Percentiles rank a stretch among this genome's conserved stretches.
phyloP scores from a whole-genome alignment of 2,888 invertebrate species.

The Cabera pusaria region DNA sequence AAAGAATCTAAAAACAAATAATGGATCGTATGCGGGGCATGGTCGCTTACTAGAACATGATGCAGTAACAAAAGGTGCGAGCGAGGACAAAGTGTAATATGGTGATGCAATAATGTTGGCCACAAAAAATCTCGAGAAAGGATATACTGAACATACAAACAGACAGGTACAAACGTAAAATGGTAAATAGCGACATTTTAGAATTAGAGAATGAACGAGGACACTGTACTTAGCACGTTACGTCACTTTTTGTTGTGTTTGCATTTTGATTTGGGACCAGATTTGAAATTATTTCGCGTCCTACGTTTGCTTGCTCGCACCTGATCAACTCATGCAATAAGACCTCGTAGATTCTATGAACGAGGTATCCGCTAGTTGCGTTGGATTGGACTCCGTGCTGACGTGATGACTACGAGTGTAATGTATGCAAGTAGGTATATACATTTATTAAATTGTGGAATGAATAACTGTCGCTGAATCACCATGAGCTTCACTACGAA shows the following conservation, averaged over 20 bases:
- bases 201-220: slow-evolving; percentile 26
- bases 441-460: too few relatives aligned
- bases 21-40: too few relatives aligned
- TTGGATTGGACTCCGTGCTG: too few relatives aligned
- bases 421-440: too few relatives aligned
- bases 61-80: slow-evolving; percentile 25
- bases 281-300: slow-evolving; percentile 24
- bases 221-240: slow-evolving; percentile 31
- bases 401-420: too few relatives aligned
- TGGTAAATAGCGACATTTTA: slow-evolving; percentile 26
- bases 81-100: slow-evolving; percentile 26
- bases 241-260: slow-evolving; percentile 20
- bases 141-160: slow-evolving; percentile 16
- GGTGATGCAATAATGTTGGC: slow-evolving; percentile 29
- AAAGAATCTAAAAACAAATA: too few relatives aligned
- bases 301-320: slow-evolving; percentile 33
- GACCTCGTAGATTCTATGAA: slow-evolving; percentile 34
- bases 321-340: slow-evolving; percentile 43
- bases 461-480: neutral
- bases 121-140: slow-evolving; percentile 27
- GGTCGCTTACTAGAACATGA: slow-evolving; percentile 5
- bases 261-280: slow-evolving; percentile 12
- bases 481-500: too few relatives aligned
- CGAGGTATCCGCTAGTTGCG: neutral
- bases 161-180: slow-evolving; percentile 22